Evolutionary conservation across 2,797 vertebrate genomes (phyloP), one percentile per base, ranked within the genome.

Genomic region (Oceanodroma leucorhoa): DNA sequence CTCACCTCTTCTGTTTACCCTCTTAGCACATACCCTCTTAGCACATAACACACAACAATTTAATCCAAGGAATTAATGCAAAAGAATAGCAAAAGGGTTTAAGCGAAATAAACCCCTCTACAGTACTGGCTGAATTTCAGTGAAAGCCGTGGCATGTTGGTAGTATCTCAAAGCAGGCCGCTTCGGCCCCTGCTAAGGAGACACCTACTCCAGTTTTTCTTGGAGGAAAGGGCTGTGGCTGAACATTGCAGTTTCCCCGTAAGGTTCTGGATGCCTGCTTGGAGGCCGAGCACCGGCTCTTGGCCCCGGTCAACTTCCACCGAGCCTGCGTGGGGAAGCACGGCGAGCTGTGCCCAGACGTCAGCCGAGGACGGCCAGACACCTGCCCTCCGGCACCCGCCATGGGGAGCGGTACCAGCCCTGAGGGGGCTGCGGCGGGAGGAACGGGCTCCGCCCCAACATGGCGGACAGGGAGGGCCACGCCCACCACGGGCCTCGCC

Each of bases 321-420:
- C 14, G 1, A 3, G 23, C 2, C 24, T 4, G 9, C 5, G 2
- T 4, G 5, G 13, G 34, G 8, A 15, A 30, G 14, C 23, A 22
- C 32, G 0, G 1, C 20, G 8, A 29, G 9, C 24, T 3, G 11
- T 2, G 3, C 34, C 32, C 26, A 2, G 1, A 0, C 3, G 1
- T 16, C 32, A 6, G 3, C 0, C 1, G 0, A 11, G 1, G 8
- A 2, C 7, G 1, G 17, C 41, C 7, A 6, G 3, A 1, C 8
- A 1, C 13, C 24, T 1, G 4, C 2, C 16, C 11, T 1, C 2
- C 3, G 2, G 14, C 2, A 9, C 0, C 2, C 2, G 2, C n/a
- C 17, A 1, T 2, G 3, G 6, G 1, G 3, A 9, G 4, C 4
- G 0, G 5, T 2, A 3, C 29, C 22, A 2, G 27, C 57, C 54